These are phyloP conservation scores for Drosophila mulleri DNA, from an alignment of 2,888 invertebrate genomes.

Conservation along the genomic window DNA sequence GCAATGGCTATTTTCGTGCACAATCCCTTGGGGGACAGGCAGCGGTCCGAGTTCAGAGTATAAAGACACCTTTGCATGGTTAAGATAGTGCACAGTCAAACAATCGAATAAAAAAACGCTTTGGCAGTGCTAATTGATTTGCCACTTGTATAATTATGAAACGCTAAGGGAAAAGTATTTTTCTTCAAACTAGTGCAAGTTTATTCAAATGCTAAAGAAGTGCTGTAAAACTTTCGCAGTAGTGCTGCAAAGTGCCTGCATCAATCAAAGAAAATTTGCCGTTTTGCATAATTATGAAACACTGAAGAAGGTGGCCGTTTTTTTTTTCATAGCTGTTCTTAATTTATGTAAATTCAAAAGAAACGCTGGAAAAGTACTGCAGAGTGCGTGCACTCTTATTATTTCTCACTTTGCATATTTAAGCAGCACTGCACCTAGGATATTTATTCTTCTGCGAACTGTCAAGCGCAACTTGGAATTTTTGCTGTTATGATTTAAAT, in stretches of 20 bases:
- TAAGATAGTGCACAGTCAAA: not conserved
- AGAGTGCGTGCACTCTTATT: too few relatives aligned
- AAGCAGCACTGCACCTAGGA: not conserved
- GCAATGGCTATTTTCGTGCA: constrained; percentile 24
- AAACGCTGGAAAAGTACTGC: not conserved
- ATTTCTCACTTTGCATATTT: constrained; percentile 11
- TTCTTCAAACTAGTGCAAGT: too few relatives aligned
- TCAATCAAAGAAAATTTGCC: not conserved
- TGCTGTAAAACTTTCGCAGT: not conserved
- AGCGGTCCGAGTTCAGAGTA: not conserved
- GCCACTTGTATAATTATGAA: constrained; percentile 2
- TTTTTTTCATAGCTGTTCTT: too few relatives aligned
- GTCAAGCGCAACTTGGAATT: not conserved
- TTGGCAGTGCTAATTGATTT: constrained; percentile 4
- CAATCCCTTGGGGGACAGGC: constrained; percentile 3
- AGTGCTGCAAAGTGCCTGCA: not conserved
- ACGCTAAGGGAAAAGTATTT: not conserved
- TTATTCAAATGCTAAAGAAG: too few relatives aligned
- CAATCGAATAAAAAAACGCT: constrained; percentile 1
- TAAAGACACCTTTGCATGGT: constrained; percentile 32
- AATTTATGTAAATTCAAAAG: not conserved
- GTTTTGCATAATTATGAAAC: not conserved
- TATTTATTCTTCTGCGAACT: not conserved
- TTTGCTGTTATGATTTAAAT: not conserved
- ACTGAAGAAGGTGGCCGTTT: too few relatives aligned